Base-by-base conservation (phyloP, 2,888 invertebrate genomes). In the Eupeodes latifasciatus region DNA sequence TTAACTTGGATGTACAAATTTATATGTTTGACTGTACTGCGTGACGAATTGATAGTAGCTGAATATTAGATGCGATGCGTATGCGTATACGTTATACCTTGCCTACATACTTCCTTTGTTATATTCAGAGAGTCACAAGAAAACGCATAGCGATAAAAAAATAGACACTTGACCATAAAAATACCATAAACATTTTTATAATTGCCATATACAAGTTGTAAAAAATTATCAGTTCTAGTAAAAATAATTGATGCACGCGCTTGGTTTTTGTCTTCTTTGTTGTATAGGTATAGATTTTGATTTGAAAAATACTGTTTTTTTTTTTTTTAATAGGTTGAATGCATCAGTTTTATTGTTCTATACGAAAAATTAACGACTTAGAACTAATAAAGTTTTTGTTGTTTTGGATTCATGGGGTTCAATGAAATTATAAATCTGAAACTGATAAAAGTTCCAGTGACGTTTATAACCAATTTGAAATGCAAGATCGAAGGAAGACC, bases 131-230 rank as follows among this genome's bases (percentile, higher is more conserved):
- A 27, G 27, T 27, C 27, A 27, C 27, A 27, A 27, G 27, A 27
- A 27, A 27, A 27, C 27, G 71, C 64, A 67, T 69, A 75, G 83
- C 59, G 75, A 87, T 87, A 83, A 83, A 75, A 75, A 61, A 59
- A 27, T 27, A 66, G 64, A 81, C 74, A 79, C 79, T 87, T 71
- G 83, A 67, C 66, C 72, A 49, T 83, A 76, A 87, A 87, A 83
- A 75, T 75, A 71, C 61, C 61, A 76, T 80, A 72, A 87, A 87
- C n/a, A 59, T 59, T 72, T n/a, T 71, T 83, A 64, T 83, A 87
- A 87, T 80, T 87, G 76, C 80, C 62, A 53, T 14, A 27, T 9
- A 40, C 10, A 9, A 40, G 12, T 36, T 57, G 77, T 79, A 81
- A 80, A 40, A 76, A 76, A 53, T 81, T 85, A 85, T 85, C 85